Base-by-base conservation (phyloP, 2,113 vertebrate genomes). In the Xiphias gladius region DNA sequence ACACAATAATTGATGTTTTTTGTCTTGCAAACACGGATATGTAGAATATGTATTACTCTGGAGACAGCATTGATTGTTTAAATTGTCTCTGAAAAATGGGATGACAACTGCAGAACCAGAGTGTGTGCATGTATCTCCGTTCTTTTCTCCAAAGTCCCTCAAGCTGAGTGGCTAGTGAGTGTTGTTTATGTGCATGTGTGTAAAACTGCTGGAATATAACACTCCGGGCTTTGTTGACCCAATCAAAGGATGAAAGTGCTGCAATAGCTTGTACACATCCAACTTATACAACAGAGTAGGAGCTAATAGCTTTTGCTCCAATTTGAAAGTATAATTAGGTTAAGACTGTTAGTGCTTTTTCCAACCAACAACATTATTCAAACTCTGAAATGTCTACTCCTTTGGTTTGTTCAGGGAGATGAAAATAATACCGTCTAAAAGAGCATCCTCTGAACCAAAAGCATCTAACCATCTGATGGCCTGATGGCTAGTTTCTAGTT, bases 1-100 rank as follows among this genome's bases (percentile, higher is more conserved):
- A 90, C 85, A 82, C 52, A 74, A 57, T 91, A 89, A 93, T 88
- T 90, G 77, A 92, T 89, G 75, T 86, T 86, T 89, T 84, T 57
- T 72, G 82, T 89, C 81, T 82, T 32, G 69, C 73, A 81, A 89
- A 89, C 81, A 86, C 1, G 0, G 59, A 86, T 80, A 85, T 75
- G 73, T 85, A 80, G 82, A 85, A 82, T 84, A 89, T 89, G 74
- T 79, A 88, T 92, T 80, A 71, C 80, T 83, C 80, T 62, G 35
- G 75, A 86, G 86, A 80, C 46, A 62, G 4, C 67, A 88, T 73
- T 82, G 83, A 89, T 88, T 88, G 87, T 91, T 83, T 84, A 86
- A 90, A 87, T 73, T 79, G 63, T 88, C 70, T 79, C 59, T 86
- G 77, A 90, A 83, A 87, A 88, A 91, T 80, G 54, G 41, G 65